These are phyloP conservation scores for Erpornis zantholeuca DNA, from an alignment of 2,113 vertebrate species.

Conservation along the genomic window DNA sequence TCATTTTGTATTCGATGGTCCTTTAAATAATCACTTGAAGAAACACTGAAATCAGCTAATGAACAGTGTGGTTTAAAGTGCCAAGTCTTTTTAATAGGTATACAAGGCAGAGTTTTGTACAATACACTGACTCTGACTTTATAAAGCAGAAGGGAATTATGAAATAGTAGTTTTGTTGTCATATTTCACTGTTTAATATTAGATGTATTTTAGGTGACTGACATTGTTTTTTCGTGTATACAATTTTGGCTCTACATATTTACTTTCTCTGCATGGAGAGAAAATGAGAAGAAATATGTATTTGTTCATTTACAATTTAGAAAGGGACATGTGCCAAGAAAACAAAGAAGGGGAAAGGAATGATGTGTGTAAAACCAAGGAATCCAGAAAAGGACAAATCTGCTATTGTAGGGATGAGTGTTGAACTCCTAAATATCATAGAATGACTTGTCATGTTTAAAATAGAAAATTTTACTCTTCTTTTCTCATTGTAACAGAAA, in stretches of 20 bases:
- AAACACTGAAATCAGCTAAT: background rate
- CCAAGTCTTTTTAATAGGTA: background rate
- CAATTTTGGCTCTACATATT: background rate
- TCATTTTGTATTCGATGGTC: background rate
- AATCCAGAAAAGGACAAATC: background rate
- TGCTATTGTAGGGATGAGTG: background rate
- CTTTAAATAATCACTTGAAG: constrained; percentile 7
- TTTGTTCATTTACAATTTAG: background rate
- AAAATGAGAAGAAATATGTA: background rate
- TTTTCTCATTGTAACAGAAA: background rate
- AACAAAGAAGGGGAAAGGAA: background rate
- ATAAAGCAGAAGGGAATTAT: background rate
- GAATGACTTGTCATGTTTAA: background rate
- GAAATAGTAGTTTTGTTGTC: background rate
- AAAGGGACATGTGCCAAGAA: background rate
- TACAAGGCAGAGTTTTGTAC: background rate
- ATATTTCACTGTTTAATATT: background rate
- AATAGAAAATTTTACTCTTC: background rate
- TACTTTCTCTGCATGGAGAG: background rate
- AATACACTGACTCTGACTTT: background rate
- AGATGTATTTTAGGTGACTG: background rate
- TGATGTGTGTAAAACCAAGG: background rate
- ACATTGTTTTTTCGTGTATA: background rate
- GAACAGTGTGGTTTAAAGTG: background rate
- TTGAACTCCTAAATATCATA: background rate